These are phyloP conservation scores for Tortricodes alternella DNA, from an alignment of 2,888 invertebrate species.

Conservation along the genomic window DNA sequence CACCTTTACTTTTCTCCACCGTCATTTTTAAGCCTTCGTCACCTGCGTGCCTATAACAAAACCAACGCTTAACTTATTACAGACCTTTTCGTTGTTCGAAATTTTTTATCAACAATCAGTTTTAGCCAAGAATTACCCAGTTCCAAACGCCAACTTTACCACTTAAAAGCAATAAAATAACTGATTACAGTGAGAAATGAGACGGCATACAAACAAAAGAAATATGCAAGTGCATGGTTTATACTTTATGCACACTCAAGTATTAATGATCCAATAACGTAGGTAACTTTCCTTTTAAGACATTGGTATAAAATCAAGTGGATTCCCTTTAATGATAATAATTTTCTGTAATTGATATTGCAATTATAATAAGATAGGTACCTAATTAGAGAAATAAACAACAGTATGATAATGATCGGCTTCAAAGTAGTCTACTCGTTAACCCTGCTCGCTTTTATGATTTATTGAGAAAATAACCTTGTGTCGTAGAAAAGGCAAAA, in stretches of 20 bases:
- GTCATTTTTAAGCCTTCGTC: slow-evolving; percentile 78
- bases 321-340: not conserved
- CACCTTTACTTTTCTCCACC: slow-evolving; percentile 76
- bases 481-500: too few species aligned
- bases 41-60: slow-evolving; percentile 65
- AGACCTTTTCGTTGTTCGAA: not conserved
- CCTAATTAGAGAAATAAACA: too few species aligned
- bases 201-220: not conserved
- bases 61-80: not conserved
- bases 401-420: too few species aligned
- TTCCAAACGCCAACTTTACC: not conserved
- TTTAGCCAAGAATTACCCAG: not conserved
- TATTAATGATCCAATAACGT: not conserved
- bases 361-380: too few species aligned
- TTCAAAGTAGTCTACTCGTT: too few species aligned
- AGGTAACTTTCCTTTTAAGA: not conserved
- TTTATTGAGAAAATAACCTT: too few species aligned
- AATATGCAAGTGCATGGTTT: slow-evolving; percentile 6
- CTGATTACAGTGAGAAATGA: slow-evolving; percentile 1
- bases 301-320: not conserved
- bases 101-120: not conserved
- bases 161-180: not conserved
- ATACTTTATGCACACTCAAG: not conserved
- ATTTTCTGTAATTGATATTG: not conserved
- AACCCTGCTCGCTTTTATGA: too few species aligned